phyloP scores from a whole-genome alignment of 1,140 invertebrate species.

The Harpegnathos saltator region DNA sequence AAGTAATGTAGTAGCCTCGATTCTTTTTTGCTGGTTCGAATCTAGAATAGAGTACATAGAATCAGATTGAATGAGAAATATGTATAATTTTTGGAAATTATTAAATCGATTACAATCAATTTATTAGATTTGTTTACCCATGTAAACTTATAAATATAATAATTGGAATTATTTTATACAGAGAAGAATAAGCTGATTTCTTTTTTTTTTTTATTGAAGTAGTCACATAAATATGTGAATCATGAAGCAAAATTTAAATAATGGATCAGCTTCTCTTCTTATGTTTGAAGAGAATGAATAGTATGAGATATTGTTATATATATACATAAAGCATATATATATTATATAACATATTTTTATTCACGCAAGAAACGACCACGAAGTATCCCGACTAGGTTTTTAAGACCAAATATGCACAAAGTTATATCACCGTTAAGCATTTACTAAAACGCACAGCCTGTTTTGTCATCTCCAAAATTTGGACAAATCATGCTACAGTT shows the following conservation, averaged over 20 bases:
- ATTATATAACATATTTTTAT: slow-evolving; percentile 22
- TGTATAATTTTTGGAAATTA: too few species aligned
- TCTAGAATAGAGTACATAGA: too few species aligned
- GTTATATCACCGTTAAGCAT: background rate
- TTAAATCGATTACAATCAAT: background rate
- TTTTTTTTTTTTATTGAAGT: too few species aligned
- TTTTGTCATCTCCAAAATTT: too few species aligned
- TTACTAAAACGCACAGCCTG: background rate
- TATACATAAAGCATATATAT: too few species aligned
- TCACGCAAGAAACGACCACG: slow-evolving; percentile 26
- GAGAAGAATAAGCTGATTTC: slow-evolving; percentile 15
- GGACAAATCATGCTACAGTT: too few species aligned
- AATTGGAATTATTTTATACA: slow-evolving; percentile 2
- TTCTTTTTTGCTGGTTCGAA: background rate
- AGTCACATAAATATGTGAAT: too few species aligned
- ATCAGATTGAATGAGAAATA: too few species aligned
- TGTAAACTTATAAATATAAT: slow-evolving; percentile 12
- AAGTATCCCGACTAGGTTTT: slow-evolving; percentile 18
- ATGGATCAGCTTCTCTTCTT: slow-evolving; percentile 23
- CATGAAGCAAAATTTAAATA: slow-evolving; percentile 1
- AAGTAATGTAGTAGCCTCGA: slow-evolving; percentile 27
- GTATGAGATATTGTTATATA: slow-evolving; percentile 32
- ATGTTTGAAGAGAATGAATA: slow-evolving; percentile 23
- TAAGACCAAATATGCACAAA: background rate
- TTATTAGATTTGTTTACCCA: background rate